Base-by-base conservation (phyloP, 92 coral and sea anemone genomes). In the Heliopora coerulea region DNA sequence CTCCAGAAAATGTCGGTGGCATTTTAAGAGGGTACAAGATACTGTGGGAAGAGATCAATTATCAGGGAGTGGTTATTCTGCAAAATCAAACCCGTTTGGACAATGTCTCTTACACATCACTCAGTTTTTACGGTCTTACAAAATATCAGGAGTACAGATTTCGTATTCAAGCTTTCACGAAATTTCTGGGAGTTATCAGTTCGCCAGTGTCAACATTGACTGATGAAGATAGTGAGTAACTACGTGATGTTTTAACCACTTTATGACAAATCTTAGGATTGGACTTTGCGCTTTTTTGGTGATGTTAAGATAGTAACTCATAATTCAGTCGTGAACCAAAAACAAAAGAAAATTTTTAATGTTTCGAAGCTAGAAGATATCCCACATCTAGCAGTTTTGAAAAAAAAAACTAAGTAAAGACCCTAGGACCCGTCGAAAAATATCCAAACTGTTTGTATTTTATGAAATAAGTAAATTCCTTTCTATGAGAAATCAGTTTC, bases 101-200 rank as follows among this genome's bases (percentile, higher is more conserved):
- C 42, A 49, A 14, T 32, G 41, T 24, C 0, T 44, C 57, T 8
- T 12, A 20, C 58, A 52, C 52, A 18, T 67, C 37, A 8, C 40
- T 74, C 24, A 79, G 77, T 23, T 42, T 92, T 10, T 37, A 58
- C 7, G 96, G 85, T 61, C 83, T 92, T 10, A 74, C 60, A 37
- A 82, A 80, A 62, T 87, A 75, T 59, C 90, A 96, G 32, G 70
- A 64, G 42, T 89, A 92, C 78, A 82, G 88, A 1, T 75, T 92
- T 59, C 91, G 88, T 50, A 84, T 92, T 61, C 19, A 85, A 54
- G 96, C 97, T 25, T 87, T 80, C 32, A 92, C 97, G 3, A 82
- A 80, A 8, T 83, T 80, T 18, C 73, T 82, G 13, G 97, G 97
- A 15, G 87, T 87, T 7, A 87, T 86, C 12, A 89, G 91, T 74